Conservation (phyloP, 1,140 invertebrate species). For the Drosophila nikananu region DNA sequence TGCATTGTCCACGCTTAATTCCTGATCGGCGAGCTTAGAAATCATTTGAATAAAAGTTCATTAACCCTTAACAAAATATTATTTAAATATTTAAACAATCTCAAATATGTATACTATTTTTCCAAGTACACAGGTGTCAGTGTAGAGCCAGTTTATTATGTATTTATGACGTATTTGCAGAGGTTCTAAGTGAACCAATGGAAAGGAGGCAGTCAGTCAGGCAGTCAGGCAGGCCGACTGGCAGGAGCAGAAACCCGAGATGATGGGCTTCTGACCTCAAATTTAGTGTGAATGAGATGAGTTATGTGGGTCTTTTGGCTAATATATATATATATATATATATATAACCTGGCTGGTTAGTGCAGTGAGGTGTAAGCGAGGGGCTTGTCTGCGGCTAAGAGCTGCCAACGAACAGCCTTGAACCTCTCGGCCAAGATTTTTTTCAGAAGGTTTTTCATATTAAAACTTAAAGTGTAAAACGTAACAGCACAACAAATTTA, state of each 20-base stretch:
- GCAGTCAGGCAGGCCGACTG: neutral
- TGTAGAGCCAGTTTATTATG: slow-evolving; percentile 34
- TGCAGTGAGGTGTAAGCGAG: slow-evolving; percentile 18
- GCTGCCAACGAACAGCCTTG: slow-evolving; percentile 38
- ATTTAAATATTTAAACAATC: neutral
- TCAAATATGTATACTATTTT: neutral
- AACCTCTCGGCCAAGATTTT: slow-evolving; percentile 27
- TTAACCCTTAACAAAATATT: neutral
- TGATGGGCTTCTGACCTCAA: slow-evolving; percentile 46
- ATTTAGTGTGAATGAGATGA: slow-evolving; percentile 46
- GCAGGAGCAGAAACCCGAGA: slow-evolving; percentile 23
- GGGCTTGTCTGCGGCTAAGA: slow-evolving; percentile 28
- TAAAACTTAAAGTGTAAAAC: slow-evolving; percentile 15
- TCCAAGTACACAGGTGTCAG: neutral
- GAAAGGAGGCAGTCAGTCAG: neutral
- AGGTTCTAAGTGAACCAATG: slow-evolving; percentile 24
- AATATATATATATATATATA: slow-evolving; percentile 2
- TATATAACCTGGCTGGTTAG: slow-evolving; percentile 11
- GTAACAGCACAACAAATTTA: neutral
- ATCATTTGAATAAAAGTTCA: neutral
- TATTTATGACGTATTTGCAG: slow-evolving; percentile 55
- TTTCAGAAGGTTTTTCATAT: neutral
- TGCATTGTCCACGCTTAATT: fast-evolving
- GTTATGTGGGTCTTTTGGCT: slow-evolving; percentile 25
- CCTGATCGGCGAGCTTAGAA: neutral